These are phyloP conservation scores for Nasua narica DNA, from an alignment of 2,797 vertebrate species.

Conservation along the genomic window DNA sequence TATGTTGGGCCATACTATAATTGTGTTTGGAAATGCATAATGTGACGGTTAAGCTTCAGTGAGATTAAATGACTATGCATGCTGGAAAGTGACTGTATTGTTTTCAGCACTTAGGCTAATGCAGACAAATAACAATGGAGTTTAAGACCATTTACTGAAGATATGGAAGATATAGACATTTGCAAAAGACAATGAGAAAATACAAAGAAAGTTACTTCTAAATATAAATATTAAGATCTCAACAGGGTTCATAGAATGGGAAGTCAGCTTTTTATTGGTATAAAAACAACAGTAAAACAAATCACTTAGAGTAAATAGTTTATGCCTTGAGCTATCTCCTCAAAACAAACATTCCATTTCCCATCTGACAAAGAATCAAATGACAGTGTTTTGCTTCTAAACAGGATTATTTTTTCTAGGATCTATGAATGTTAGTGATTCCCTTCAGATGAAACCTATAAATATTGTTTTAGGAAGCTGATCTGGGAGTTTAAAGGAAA, in stretches of 20 bases:
- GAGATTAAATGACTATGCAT: conserved; percentile 19
- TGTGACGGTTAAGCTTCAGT: conserved; percentile 28
- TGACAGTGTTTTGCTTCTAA: conserved; percentile 69
- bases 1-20: conserved; percentile 79
- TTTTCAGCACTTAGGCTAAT: conserved; percentile 34
- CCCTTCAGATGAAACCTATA: conserved; percentile 54
- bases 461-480: conserved; percentile 67
- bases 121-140: conserved; percentile 15
- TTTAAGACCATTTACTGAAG: conserved; percentile 34
- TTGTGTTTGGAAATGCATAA: conserved; percentile 76
- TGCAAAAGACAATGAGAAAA: conserved; percentile 41
- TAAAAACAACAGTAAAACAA: conserved; percentile 57
- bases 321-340: conserved; percentile 46
- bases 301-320: conserved; percentile 41
- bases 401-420: conserved; percentile 59
- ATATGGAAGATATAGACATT: conserved; percentile 21
- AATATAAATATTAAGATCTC: conserved; percentile 46
- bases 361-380: conserved; percentile 61
- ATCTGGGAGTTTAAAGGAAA: conserved; percentile 64
- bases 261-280: conserved; percentile 45
- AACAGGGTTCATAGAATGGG: not conserved
- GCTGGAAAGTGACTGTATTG: conserved; percentile 24
- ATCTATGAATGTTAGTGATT: conserved; percentile 55
- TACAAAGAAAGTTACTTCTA: conserved; percentile 22
- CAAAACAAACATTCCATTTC: conserved; percentile 69